phyloP scores from a whole-genome alignment of 2,113 vertebrate species.

The Rhinogobius similis region DNA sequence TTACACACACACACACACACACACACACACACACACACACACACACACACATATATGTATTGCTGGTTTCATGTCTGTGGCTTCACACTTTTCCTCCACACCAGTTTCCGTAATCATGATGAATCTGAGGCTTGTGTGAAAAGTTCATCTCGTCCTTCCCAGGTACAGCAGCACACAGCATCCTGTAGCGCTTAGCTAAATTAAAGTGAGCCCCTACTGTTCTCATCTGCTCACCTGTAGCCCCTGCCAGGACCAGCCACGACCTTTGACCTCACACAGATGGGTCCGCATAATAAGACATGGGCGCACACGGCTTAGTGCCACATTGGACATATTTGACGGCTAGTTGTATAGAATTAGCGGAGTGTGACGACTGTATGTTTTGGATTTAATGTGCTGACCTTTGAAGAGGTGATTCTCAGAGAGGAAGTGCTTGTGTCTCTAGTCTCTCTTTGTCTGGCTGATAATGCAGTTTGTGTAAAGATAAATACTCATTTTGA shows the following conservation, averaged over 20 bases:
- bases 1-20: too few species aligned
- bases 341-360: conserved; percentile 41
- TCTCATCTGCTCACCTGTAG: conserved; percentile 77
- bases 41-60: too few species aligned
- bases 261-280: conserved; percentile 82
- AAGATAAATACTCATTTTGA: conserved; percentile 41
- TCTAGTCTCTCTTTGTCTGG: conserved; percentile 32
- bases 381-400: conserved; percentile 56
- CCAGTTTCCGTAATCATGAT: conserved; percentile 27
- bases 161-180: conserved; percentile 47
- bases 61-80: not conserved
- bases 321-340: conserved; percentile 66
- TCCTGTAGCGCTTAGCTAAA: conserved; percentile 74
- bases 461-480: conserved; percentile 37
- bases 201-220: conserved; percentile 75
- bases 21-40: too few species aligned
- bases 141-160: conserved; percentile 75
- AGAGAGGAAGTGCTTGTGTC: conserved; percentile 43
- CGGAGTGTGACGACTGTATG: conserved; percentile 39
- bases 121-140: conserved; percentile 67
- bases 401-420: conserved; percentile 55
- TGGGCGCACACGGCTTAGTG: conserved; percentile 62
- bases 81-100: conserved; percentile 36
- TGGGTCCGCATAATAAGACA: conserved; percentile 81
- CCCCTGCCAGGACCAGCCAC: conserved; percentile 74